These are phyloP conservation scores for Hydra vulgaris DNA, from an alignment of 30 jellyfish, hydroid and myxozoan genomes.

Conservation along the genomic window DNA sequence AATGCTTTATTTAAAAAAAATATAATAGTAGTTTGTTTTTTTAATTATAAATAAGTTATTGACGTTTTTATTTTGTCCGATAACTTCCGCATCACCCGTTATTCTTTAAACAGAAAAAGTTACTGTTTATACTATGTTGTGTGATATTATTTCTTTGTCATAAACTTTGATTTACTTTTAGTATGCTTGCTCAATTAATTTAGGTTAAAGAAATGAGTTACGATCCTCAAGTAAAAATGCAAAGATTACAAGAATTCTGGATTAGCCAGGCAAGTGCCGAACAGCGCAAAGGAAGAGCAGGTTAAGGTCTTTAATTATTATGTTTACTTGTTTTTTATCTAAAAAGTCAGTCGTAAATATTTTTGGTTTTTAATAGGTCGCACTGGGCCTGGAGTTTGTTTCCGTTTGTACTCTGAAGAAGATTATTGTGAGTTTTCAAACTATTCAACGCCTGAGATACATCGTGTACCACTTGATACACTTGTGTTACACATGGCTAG, in stretches of 20 bases:
- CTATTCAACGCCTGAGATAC: slow-evolving; percentile 93
- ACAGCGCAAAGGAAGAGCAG: slow-evolving; percentile 98
- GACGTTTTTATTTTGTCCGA: too few relatives aligned
- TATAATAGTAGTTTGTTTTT: too few relatives aligned
- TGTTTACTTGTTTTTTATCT: not conserved
- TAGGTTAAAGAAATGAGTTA: slow-evolving; percentile 90
- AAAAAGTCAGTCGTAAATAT: too few relatives aligned
- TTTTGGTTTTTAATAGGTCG: slow-evolving; percentile 52
- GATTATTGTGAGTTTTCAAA: slow-evolving; percentile 79
- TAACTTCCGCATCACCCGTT: too few relatives aligned
- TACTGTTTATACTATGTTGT: too few relatives aligned
- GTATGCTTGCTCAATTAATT: not conserved
- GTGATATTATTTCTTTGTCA: too few relatives aligned
- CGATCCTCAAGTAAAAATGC: slow-evolving; percentile 77
- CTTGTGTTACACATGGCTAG: slow-evolving; percentile 89
- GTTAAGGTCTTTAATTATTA: slow-evolving; percentile 6
- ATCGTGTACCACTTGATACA: slow-evolving; percentile 90
- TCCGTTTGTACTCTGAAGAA: slow-evolving; percentile 82
- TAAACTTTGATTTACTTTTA: too few relatives aligned
- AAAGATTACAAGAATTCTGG: slow-evolving; percentile 89
- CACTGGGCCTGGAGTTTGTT: slow-evolving; percentile 99
- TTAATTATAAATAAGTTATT: too few relatives aligned
- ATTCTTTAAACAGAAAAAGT: too few relatives aligned
- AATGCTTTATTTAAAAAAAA: too few relatives aligned
- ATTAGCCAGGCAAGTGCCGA: slow-evolving; percentile 98